These are phyloP conservation scores for Empis livida DNA, from an alignment of 2,888 invertebrate species.

Conservation along the genomic window DNA sequence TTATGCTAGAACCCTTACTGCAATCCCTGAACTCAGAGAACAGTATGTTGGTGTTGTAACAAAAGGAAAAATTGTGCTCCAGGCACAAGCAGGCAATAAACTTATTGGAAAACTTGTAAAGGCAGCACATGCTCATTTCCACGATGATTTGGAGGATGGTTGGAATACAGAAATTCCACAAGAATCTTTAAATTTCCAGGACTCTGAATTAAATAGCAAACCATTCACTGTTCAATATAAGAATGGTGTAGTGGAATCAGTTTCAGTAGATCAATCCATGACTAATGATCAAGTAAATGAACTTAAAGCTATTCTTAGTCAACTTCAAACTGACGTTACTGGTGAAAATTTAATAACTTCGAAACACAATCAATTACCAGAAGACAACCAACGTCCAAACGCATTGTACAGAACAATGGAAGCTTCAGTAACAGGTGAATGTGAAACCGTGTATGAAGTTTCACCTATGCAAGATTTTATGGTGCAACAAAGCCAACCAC, in stretches of 20 bases:
- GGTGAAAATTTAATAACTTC: slow-evolving; percentile 41
- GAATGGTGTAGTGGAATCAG: slow-evolving; percentile 46
- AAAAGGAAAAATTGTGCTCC: slow-evolving; percentile 43
- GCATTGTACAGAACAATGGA: slow-evolving; percentile 57
- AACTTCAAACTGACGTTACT: slow-evolving; percentile 53
- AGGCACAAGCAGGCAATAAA: slow-evolving; percentile 37
- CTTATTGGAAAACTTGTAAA: slow-evolving; percentile 39
- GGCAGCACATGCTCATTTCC: slow-evolving; percentile 42
- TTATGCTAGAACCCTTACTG: slow-evolving; percentile 44
- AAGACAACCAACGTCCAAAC: slow-evolving; percentile 38
- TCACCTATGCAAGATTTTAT: slow-evolving; percentile 44
- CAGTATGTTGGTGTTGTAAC: slow-evolving; percentile 42
- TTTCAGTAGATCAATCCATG: slow-evolving; percentile 42
- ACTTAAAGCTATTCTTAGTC: slow-evolving; percentile 53
- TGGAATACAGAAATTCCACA: slow-evolving; percentile 38
- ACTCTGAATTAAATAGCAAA: slow-evolving; percentile 28
- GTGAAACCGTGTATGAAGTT: slow-evolving; percentile 58
- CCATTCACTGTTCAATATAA: slow-evolving; percentile 48
- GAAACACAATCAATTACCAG: slow-evolving; percentile 36
- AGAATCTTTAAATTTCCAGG: slow-evolving; percentile 36
- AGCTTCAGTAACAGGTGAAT: slow-evolving; percentile 54
- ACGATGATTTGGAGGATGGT: slow-evolving; percentile 38
- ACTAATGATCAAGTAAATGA: slow-evolving; percentile 53
- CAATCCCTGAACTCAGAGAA: slow-evolving; percentile 42
- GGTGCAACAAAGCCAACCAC: slow-evolving; percentile 41